Percentiles rank a stretch among this genome's conserved stretches.
These are phyloP conservation scores for Atrichornis clamosus DNA, from an alignment of 2,113 vertebrate species.

Conservation along the genomic window DNA sequence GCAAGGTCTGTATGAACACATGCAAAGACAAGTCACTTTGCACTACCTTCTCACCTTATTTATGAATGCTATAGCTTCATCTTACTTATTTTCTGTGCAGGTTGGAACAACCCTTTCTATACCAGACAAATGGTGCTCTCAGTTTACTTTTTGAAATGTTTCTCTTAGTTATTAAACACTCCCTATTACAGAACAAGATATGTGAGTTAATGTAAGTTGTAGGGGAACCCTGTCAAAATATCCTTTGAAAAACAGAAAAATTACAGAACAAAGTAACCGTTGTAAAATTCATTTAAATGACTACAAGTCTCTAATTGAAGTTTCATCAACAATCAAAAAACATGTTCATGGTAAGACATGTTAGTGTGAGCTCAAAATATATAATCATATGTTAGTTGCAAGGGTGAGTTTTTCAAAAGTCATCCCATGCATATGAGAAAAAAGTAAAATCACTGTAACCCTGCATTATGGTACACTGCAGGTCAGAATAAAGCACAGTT, in stretches of 20 bases:
- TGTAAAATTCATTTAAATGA: background rate
- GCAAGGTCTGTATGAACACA: background rate
- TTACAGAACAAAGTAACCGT: background rate
- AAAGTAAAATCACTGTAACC: background rate
- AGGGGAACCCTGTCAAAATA: background rate
- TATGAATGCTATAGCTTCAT: background rate
- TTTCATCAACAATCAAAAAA: background rate
- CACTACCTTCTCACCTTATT: background rate
- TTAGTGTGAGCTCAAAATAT: background rate
- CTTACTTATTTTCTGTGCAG: background rate
- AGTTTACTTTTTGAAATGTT: background rate
- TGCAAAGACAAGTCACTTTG: background rate
- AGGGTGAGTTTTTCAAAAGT: background rate
- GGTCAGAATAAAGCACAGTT: background rate
- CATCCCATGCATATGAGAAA: background rate
- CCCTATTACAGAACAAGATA: background rate
- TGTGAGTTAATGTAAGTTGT: background rate
- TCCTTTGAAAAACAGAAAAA: background rate
- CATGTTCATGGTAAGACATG: rapidly evolving
- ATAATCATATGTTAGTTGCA: background rate
- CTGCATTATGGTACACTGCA: background rate
- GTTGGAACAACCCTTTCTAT: background rate
- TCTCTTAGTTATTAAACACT: background rate
- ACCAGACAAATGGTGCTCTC: background rate
- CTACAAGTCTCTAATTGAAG: background rate